Evolutionary conservation across 2,888 invertebrate genomes (phyloP).

Genomic region (Drosophila tanythrix): DNA sequence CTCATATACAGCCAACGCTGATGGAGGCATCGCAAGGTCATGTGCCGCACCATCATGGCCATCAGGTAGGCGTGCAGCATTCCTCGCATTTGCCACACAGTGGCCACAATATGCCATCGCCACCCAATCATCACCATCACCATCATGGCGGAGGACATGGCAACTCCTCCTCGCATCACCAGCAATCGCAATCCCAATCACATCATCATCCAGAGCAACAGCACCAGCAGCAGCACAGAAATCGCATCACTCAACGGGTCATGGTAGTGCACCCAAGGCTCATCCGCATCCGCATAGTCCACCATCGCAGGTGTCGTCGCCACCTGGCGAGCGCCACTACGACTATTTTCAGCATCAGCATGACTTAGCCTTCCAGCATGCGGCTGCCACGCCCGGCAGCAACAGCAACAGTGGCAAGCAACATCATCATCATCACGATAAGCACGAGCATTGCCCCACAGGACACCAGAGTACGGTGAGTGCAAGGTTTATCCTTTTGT

Average conservation of each 20-base stretch:
- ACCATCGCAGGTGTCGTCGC: conserved; percentile 75
- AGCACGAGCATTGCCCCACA: conserved; percentile 82
- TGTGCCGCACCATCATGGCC: conserved; percentile 86
- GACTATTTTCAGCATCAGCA: conserved; percentile 74
- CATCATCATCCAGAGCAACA: conserved; percentile 43
- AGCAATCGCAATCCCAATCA: conserved; percentile 39
- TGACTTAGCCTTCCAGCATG: conserved; percentile 60
- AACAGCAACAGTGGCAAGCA: conserved; percentile 40
- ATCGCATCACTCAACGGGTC: conserved; percentile 61
- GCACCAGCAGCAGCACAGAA: conserved; percentile 48
- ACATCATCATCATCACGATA: conserved; percentile 60
- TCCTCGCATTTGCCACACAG: conserved; percentile 85
- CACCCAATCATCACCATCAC: conserved; percentile 83
- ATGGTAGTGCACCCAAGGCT: conserved; percentile 63
- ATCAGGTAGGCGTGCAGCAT: conserved; percentile 85
- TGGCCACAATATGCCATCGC: conserved; percentile 85
- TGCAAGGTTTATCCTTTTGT: conserved; percentile 29
- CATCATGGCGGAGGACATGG: conserved; percentile 53
- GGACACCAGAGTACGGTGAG: conserved; percentile 83
- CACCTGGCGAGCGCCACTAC: conserved; percentile 66
- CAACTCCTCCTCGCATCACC: conserved; percentile 54
- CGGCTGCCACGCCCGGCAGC: conserved; percentile 33
- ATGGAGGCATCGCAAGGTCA: conserved; percentile 87
- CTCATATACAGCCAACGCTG: conserved; percentile 87
- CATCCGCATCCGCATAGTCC: conserved; percentile 62